Percentiles rank a stretch among this genome's conserved stretches.
phyloP scores from a whole-genome alignment of 2,797 vertebrate species.

The Pangasius macronema region DNA sequence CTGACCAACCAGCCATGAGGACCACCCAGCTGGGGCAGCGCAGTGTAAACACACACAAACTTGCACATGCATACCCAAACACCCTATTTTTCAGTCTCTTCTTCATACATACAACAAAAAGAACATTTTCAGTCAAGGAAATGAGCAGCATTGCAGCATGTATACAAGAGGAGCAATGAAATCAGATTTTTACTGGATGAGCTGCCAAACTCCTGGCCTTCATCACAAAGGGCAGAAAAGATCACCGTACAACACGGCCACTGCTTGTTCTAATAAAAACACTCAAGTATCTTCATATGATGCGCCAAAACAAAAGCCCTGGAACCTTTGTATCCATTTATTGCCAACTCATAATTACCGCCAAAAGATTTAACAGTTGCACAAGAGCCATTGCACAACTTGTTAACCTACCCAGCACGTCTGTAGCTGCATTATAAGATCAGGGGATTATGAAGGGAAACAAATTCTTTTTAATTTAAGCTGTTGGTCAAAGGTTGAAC shows the following conservation, averaged over 20 bases:
- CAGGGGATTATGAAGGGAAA: background rate
- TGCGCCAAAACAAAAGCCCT: background rate
- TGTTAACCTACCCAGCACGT: background rate
- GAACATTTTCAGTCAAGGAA: background rate
- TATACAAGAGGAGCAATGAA: background rate
- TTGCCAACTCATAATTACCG: background rate
- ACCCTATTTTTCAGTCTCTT: background rate
- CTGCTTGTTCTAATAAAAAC: conserved; percentile 15
- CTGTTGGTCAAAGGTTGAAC: background rate
- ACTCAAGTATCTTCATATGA: background rate
- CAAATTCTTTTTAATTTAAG: background rate
- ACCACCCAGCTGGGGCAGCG: conserved; percentile 74
- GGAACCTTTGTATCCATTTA: background rate
- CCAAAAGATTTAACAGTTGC: conserved; percentile 10
- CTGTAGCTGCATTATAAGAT: background rate
- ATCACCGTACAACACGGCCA: background rate
- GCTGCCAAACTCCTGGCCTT: background rate
- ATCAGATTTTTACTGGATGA: conserved; percentile 6
- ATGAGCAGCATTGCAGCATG: background rate
- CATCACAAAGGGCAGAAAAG: background rate
- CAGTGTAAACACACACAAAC: conserved; percentile 28
- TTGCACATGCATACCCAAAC: background rate
- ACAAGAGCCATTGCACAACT: background rate
- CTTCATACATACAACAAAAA: background rate
- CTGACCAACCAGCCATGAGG: conserved; percentile 71